A percentile compares a stretch with the other conserved stretches of the same genome.
phyloP scores from a whole-genome alignment of 2,888 invertebrate species.

The Campaea margaritaria region DNA sequence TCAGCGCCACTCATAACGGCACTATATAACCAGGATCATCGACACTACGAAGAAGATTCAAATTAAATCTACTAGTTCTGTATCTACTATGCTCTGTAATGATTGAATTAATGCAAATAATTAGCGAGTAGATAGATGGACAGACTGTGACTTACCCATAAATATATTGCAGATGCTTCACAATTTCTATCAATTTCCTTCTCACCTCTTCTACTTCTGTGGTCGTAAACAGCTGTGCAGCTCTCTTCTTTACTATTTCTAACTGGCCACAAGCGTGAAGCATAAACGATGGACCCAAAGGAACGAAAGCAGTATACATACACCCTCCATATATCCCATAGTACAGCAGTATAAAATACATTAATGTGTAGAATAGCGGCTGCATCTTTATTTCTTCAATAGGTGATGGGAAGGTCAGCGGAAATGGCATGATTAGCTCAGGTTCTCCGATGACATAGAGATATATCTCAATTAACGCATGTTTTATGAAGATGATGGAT shows the following conservation, averaged over 20 bases:
- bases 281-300: constrained; percentile 34
- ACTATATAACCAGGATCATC: too few species aligned
- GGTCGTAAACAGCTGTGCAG: constrained; percentile 19
- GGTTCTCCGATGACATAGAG: constrained; percentile 22
- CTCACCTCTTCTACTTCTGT: constrained; percentile 8
- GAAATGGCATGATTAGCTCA: constrained; percentile 26
- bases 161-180: constrained; percentile 28
- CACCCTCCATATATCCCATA: constrained; percentile 9
- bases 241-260: constrained; percentile 28
- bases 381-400: constrained; percentile 32
- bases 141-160: constrained; percentile 26
- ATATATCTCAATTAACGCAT: constrained; percentile 23
- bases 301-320: constrained; percentile 25
- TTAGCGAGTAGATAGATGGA: too few species aligned
- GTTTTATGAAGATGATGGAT: constrained; percentile 9
- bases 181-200: constrained; percentile 25
- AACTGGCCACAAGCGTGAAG: constrained; percentile 37
- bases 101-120: too few species aligned
- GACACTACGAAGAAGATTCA: too few species aligned
- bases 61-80: too few species aligned
- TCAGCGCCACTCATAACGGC: too few species aligned
- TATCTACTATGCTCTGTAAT: too few species aligned
- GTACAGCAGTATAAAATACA: constrained; percentile 7
- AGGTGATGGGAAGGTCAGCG: constrained; percentile 24
- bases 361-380: constrained; percentile 10